Conservation (phyloP, 2,797 vertebrate genomes). For the Hephaestus fuliginosus region DNA sequence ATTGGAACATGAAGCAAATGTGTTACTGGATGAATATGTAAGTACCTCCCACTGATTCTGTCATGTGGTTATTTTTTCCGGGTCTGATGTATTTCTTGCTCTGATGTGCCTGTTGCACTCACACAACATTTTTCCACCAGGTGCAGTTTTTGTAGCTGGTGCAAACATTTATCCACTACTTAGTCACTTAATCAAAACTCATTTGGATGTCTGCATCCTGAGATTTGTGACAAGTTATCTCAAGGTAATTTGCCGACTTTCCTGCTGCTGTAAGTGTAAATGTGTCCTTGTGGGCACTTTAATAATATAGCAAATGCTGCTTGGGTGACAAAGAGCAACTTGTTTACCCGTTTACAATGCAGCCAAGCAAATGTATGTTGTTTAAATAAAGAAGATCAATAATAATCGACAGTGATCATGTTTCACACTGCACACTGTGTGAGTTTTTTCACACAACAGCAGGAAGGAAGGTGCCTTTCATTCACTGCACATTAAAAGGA, state of each 20-base stretch:
- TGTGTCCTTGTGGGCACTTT: not conserved
- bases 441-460: not conserved
- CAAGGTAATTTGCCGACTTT: not conserved
- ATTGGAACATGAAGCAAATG: rapidly evolving
- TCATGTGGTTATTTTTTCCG: not conserved
- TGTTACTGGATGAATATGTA: slow-evolving; percentile 8
- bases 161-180: not conserved
- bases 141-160: not conserved
- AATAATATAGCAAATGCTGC: not conserved
- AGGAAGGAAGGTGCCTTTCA: not conserved
- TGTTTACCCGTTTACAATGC: not conserved
- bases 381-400: not conserved
- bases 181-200: not conserved
- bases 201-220: not conserved
- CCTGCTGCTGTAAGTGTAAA: not conserved
- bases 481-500: not conserved
- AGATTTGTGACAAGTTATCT: not conserved
- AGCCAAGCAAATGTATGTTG: not conserved
- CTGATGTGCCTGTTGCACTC: not conserved
- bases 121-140: slow-evolving; percentile 1
- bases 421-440: not conserved
- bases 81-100: not conserved
- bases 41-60: slow-evolving; percentile 41
- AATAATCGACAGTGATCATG: too few relatives aligned
- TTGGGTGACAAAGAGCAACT: not conserved